A percentile compares a stretch with the other conserved stretches of the same genome.
Evolutionary conservation across 1,140 invertebrate genomes (phyloP).

Genomic region (Ostrea edulis): DNA sequence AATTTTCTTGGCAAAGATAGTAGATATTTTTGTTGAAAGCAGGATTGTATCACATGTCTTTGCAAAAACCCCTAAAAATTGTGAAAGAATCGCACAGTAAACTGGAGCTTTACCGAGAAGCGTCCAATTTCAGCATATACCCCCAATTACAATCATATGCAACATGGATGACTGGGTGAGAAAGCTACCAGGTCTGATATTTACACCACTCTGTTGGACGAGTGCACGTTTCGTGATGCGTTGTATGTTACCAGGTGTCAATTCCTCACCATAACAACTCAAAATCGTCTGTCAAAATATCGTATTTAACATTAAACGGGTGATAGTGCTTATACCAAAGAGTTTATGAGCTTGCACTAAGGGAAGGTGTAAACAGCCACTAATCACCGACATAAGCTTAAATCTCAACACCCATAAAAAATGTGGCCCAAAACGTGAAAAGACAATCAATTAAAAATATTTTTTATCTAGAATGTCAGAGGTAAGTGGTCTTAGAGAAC

Average conservation of each 20-base stretch:
- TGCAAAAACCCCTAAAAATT: too few species aligned
- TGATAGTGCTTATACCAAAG: not conserved
- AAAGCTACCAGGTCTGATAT: not conserved
- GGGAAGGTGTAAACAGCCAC: not conserved
- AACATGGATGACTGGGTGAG: not conserved
- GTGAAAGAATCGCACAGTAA: not conserved
- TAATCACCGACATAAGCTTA: not conserved
- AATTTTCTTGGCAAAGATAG: slow-evolving; percentile 6
- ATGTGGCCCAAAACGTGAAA: too few species aligned
- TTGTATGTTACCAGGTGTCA: not conserved
- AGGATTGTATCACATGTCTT: slow-evolving; percentile 10
- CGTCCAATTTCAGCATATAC: not conserved
- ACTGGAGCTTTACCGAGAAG: not conserved
- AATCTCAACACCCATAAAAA: not conserved
- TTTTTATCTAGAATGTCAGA: too few species aligned
- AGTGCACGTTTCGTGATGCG: not conserved
- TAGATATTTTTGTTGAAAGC: not conserved
- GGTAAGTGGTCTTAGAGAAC: too few species aligned
- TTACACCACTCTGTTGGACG: not conserved
- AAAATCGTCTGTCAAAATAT: not conserved
- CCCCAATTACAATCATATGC: not conserved
- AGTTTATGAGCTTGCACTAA: not conserved
- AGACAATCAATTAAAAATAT: too few species aligned
- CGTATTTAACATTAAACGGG: not conserved
- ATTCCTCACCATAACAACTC: not conserved